Percentiles rank a stretch among this genome's conserved stretches.
phyloP scores from a whole-genome alignment of 1,140 invertebrate species.

The Brachystomella parvula region DNA sequence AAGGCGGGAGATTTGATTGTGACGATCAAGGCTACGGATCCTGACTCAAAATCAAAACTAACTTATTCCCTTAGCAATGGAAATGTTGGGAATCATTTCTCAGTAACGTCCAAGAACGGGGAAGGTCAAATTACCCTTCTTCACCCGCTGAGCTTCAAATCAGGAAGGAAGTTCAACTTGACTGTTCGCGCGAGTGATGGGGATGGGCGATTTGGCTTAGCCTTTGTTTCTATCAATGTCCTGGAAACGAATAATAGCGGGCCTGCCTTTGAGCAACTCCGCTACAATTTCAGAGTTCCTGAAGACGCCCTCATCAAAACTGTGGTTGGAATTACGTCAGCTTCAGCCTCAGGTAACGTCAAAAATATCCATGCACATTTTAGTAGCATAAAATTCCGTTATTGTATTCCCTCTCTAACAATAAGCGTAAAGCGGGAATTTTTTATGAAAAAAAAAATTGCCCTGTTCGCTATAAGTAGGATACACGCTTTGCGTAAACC shows the following conservation, averaged over 20 bases:
- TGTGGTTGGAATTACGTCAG: constrained; percentile 67
- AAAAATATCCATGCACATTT: no score
- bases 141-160: constrained; percentile 49
- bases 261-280: constrained; percentile 69
- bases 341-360: constrained; percentile 41
- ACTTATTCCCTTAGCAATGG: constrained; percentile 70
- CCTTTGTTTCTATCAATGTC: constrained; percentile 65
- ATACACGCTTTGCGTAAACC: no score
- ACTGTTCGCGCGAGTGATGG: constrained; percentile 83
- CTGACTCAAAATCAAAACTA: constrained; percentile 55
- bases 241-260: constrained; percentile 56
- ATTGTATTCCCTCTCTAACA: no score
- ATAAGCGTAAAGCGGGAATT: no score
- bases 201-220: constrained; percentile 63
- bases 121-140: constrained; percentile 72
- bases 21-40: constrained; percentile 73
- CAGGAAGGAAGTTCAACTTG: constrained; percentile 54
- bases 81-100: constrained; percentile 73
- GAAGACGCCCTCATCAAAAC: constrained; percentile 67
- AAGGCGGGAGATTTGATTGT: constrained; percentile 52
- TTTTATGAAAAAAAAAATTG: no score
- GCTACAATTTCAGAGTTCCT: constrained; percentile 68
- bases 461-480: no score
- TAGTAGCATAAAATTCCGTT: no score
- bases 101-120: constrained; percentile 69